Evolutionary conservation across 2,797 vertebrate species (phyloP), one percentile per base, ranked within the genome.

Genomic region (Pteronotus mesoamericanus): DNA sequence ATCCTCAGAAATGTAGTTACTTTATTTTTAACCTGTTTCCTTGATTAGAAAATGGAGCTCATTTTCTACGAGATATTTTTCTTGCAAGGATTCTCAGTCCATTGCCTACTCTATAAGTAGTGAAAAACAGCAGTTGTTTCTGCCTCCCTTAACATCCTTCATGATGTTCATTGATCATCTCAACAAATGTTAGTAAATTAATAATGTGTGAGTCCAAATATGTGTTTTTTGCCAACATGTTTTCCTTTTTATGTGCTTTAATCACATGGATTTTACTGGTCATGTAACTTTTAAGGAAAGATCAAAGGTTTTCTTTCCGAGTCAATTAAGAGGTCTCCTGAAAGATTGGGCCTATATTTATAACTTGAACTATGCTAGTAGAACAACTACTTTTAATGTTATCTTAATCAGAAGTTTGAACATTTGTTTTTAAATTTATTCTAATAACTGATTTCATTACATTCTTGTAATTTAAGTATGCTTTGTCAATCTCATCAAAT

Each of bases 221-320:
- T 75, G 9, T 89, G 34, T 11, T 51, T 86, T 64, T 71, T 51
- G 51, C 14, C 91, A 72, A n/a, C 29, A 64, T 66, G 32, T 42
- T 93, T 93, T 90, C 29, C 21, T 37, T 93, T 93, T 92, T 66
- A 83, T 82, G 26, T 91, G 53, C 48, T 71, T 75, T 55, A 64
- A 15, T 14, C 39, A 15, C 51, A 72, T 48, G 83, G n/a, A 84
- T 79, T 78, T 87, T 88, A 93, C 72, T 44, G 77, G 91, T 51
- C 42, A 12, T 84, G n/a, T 78, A 91, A 77, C 64, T 66, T 78
- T 83, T 82, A 87, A 66, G 37, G 39, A 86, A 86, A 78, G 77
- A 86, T 71, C 21, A 83, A 95, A 71, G 32, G 14, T 87, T 10
- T 10, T 72, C n/a, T 96, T 83, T 12, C 0, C 77, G 37, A 93